These are phyloP conservation scores for Rousettus madagascariensis DNA, from an alignment of 2,797 vertebrate species.

Conservation along the genomic window DNA sequence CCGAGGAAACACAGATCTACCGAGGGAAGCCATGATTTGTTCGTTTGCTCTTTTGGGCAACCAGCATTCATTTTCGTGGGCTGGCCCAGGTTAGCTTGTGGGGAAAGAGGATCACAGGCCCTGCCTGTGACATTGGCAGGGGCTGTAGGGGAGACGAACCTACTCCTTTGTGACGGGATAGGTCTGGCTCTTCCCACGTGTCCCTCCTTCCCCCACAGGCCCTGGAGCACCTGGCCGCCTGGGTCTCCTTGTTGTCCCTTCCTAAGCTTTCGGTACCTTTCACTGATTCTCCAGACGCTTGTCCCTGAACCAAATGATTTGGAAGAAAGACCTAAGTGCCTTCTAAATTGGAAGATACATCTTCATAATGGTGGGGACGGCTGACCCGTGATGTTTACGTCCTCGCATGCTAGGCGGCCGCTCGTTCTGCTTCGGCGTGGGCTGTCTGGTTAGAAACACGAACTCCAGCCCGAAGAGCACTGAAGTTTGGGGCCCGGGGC, in stretches of 20 bases:
- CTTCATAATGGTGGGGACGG: not conserved
- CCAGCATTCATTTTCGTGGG: not conserved
- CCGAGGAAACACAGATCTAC: not conserved
- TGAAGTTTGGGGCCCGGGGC: not conserved
- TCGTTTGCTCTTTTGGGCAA: not conserved
- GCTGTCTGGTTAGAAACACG: not conserved
- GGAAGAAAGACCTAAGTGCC: not conserved
- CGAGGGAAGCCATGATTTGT: not conserved
- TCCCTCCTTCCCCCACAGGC: not conserved
- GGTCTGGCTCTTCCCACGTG: accelerated
- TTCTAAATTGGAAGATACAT: not conserved
- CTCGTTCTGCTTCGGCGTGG: not conserved
- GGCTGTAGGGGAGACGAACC: not conserved
- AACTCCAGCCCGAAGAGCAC: not conserved
- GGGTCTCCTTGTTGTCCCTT: not conserved
- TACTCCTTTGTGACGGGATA: not conserved
- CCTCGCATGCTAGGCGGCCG: accelerated
- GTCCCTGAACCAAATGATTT: not conserved
- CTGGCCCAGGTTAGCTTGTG: not conserved
- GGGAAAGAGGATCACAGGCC: not conserved
- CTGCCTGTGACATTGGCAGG: not conserved
- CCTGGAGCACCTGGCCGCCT: not conserved
- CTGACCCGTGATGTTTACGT: not conserved
- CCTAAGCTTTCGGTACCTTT: not conserved
- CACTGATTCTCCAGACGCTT: not conserved